A percentile compares a stretch with the other conserved stretches of the same genome.
phyloP scores from a whole-genome alignment of 2,113 vertebrate genomes.

The Triplophysa tibetana region DNA sequence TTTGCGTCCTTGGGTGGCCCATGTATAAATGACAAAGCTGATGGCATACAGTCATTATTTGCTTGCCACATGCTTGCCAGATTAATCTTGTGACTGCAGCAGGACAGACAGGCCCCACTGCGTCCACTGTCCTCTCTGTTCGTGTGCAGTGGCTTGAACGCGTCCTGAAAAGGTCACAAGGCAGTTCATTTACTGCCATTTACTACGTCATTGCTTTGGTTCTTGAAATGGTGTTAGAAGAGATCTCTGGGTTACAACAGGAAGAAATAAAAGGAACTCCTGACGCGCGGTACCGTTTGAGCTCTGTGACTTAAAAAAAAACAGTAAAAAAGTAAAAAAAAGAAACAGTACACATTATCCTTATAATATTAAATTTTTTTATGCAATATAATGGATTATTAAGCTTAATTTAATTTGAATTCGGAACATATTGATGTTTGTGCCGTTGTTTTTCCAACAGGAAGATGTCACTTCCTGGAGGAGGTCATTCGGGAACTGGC shows the following conservation, averaged over 20 bases:
- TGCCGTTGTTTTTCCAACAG: too few relatives aligned
- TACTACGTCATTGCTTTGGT: constrained; percentile 30
- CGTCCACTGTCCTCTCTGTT: constrained; percentile 43
- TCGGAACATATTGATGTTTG: too few relatives aligned
- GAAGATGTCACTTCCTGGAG: too few relatives aligned
- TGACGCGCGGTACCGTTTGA: too few relatives aligned
- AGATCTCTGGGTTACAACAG: neutral
- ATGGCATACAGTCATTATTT: constrained; percentile 38
- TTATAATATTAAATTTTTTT: too few relatives aligned
- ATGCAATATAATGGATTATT: too few relatives aligned
- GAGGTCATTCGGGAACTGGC: too few relatives aligned
- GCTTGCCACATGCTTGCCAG: constrained; percentile 37
- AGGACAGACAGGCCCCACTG: constrained; percentile 31
- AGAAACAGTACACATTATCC: neutral
- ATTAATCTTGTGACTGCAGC: constrained; percentile 49
- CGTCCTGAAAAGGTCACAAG: constrained; percentile 42
- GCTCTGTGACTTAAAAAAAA: neutral
- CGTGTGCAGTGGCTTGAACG: constrained; percentile 46
- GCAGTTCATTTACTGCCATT: constrained; percentile 37
- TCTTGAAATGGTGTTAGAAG: neutral
- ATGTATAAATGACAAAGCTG: constrained; percentile 29
- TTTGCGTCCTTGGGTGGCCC: constrained; percentile 24
- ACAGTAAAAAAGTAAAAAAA: too few relatives aligned
- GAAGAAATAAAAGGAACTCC: neutral
- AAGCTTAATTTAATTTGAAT: too few relatives aligned